A percentile compares a stretch with the other conserved stretches of the same genome.
Evolutionary conservation across 2,888 invertebrate genomes (phyloP).

Genomic region (Opisthograptis luteolata): DNA sequence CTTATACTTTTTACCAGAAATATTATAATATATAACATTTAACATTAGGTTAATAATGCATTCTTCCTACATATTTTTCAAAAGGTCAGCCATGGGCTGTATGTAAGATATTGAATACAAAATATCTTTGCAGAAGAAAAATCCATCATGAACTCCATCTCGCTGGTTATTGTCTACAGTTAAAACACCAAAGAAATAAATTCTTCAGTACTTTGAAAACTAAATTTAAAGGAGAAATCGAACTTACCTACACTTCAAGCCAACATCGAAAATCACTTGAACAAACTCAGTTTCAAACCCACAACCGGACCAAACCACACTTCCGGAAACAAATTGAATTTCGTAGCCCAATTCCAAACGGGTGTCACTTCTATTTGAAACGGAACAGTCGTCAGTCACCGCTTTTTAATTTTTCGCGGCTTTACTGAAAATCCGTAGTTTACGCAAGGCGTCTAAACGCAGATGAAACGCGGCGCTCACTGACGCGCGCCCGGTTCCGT

Average conservation of each 20-base stretch:
- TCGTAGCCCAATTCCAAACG: conserved; percentile 4
- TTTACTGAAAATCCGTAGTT: conserved; percentile 25
- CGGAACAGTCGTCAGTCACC: background rate
- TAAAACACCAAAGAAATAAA: too few species aligned
- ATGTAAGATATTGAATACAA: too few species aligned
- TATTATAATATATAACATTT: too few species aligned
- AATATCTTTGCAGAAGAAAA: too few species aligned
- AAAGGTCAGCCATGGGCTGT: too few species aligned
- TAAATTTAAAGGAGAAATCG: background rate
- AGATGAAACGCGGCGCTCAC: conserved; percentile 62
- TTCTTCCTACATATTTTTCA: too few species aligned
- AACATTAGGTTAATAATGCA: too few species aligned
- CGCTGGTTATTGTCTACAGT: too few species aligned
- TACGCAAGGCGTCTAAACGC: conserved; percentile 54
- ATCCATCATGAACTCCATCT: too few species aligned
- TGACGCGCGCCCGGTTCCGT: conserved; percentile 49
- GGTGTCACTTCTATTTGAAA: conserved; percentile 17
- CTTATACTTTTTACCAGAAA: too few species aligned
- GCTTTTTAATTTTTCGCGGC: conserved; percentile 50
- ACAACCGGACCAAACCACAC: background rate
- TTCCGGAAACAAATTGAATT: conserved; percentile 6
- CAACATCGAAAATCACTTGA: conserved; percentile 16
- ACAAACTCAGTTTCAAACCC: background rate
- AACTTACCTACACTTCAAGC: conserved; percentile 19
- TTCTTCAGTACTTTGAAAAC: background rate